Evolutionary conservation across 2,797 vertebrate species (phyloP), one percentile per base, ranked within the genome.

Genomic region (Cuniculus paca): DNA sequence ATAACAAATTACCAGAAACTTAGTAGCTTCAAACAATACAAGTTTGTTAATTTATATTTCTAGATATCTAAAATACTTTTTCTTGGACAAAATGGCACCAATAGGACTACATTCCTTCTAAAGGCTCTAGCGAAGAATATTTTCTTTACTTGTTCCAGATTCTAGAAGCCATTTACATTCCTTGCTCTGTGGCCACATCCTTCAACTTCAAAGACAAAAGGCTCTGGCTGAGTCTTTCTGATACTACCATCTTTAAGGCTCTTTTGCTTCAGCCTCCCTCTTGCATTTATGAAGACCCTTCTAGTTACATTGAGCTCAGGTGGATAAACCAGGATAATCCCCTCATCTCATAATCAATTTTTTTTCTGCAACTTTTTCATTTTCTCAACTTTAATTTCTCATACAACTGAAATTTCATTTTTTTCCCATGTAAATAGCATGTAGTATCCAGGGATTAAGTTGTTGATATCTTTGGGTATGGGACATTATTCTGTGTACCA

Each of bases 371-470:
- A 77, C 45, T 77, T 45, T 45, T 78, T 78, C 28, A 52, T 52
- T 78, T 75, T 85, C 88, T 39, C n/a, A 88, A 75, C 16, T 10
- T 75, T 58, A 77, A 96, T 81, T 65, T 97, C 77, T 56, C 88
- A 63, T 78, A 45, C 13, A 88, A 84, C 17, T 88, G 77, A 80
- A 87, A 85, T 26, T 85, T 5, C 24, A 12, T 45, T 75, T 87
- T 87, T 84, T 95, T 16, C 36, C 42, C 86, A n/a, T 70, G 2
- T 80, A 81, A 91, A 36, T 63, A 85, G 79, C 10, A 60, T 65
- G 78, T 28, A 89, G 26, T 77, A 91, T 90, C 20, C 63, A 72
- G 28, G 8, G 9, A 80, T 87, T 74, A 75, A 14, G 20, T 56
- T 75, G 13, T 54, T n/a, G 20, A 50, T 45, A 61, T 70, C 22